Evolutionary conservation across 2,888 invertebrate genomes (phyloP).

Genomic region (Phoronis australis): DNA sequence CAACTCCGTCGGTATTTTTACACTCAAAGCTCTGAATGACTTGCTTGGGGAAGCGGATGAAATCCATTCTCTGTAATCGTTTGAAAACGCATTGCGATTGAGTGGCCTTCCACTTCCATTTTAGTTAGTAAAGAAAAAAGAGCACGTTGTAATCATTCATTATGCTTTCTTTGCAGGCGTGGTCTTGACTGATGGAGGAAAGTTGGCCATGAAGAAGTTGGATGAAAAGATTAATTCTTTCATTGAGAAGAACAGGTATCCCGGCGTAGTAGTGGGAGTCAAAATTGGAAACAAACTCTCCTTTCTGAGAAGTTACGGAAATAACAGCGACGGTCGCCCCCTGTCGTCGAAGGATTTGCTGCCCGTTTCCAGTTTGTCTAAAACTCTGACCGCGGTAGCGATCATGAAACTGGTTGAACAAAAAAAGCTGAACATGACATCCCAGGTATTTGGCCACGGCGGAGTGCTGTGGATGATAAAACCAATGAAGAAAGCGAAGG

Average conservation of each 20-base stretch:
- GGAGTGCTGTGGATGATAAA: slow-evolving; percentile 24
- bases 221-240: too few relatives aligned
- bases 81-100: too few relatives aligned
- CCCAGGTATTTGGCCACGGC: slow-evolving; percentile 29
- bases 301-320: slow-evolving; percentile 30
- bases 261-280: slow-evolving; percentile 34
- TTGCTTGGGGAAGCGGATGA: too few relatives aligned
- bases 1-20: too few relatives aligned
- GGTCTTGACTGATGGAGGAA: too few relatives aligned
- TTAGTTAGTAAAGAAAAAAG: too few relatives aligned
- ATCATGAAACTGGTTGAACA: slow-evolving; percentile 30
- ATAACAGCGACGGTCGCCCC: slow-evolving; percentile 21
- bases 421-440: slow-evolving; percentile 22
- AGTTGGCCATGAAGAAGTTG: too few relatives aligned
- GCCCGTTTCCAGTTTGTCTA: slow-evolving; percentile 32
- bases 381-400: slow-evolving; percentile 38
- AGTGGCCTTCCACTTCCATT: too few relatives aligned
- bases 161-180: too few relatives aligned
- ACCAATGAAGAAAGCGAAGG: slow-evolving; percentile 14
- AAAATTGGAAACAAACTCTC: slow-evolving; percentile 29
- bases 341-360: slow-evolving; percentile 20
- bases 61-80: too few relatives aligned
- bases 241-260: slow-evolving; percentile 33
- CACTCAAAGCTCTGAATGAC: too few relatives aligned
- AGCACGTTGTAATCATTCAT: too few relatives aligned